These are phyloP conservation scores for Barypeithes pellucidus DNA, from an alignment of 2,888 invertebrate genomes.

Conservation along the genomic window DNA sequence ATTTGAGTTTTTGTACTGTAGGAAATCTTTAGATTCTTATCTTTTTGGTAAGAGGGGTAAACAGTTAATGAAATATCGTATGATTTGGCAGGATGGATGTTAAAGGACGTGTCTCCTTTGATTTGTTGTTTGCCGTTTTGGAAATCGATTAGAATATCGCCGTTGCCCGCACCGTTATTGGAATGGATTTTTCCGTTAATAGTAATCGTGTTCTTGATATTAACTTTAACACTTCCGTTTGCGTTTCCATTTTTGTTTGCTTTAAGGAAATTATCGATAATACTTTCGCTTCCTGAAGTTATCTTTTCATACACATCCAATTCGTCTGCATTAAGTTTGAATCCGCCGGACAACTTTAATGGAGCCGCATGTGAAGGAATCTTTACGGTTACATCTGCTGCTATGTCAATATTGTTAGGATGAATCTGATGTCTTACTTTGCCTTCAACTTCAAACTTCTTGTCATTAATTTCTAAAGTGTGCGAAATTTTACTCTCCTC, in stretches of 20 bases:
- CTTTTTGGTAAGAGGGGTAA: conserved; percentile 80
- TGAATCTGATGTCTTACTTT: conserved; percentile 74
- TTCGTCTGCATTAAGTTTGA: conserved; percentile 59
- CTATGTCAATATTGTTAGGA: conserved; percentile 74
- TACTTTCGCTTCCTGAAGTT: conserved; percentile 70
- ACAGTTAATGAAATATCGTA: conserved; percentile 78
- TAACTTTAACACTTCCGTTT: conserved; percentile 74
- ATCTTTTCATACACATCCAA: conserved; percentile 75
- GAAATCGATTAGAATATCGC: conserved; percentile 75
- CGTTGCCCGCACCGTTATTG: conserved; percentile 79
- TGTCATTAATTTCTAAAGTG: conserved; percentile 75
- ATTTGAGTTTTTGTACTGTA: conserved; percentile 77
- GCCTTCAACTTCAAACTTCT: conserved; percentile 77
- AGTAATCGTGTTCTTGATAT: conserved; percentile 75
- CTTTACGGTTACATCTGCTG: conserved; percentile 74
- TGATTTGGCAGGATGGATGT: conserved; percentile 74
- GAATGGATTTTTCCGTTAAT: conserved; percentile 79
- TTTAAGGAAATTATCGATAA: conserved; percentile 75
- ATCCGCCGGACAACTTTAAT: conserved; percentile 67
- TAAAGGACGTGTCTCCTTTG: conserved; percentile 77
- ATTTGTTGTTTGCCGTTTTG: conserved; percentile 76
- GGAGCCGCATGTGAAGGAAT: conserved; percentile 74
- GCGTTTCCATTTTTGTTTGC: conserved; percentile 69
- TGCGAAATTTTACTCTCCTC: conserved; percentile 77
- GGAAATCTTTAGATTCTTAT: conserved; percentile 79